These are phyloP conservation scores for Ferdinandea cuprea DNA, from an alignment of 2,888 invertebrate species.

Conservation along the genomic window DNA sequence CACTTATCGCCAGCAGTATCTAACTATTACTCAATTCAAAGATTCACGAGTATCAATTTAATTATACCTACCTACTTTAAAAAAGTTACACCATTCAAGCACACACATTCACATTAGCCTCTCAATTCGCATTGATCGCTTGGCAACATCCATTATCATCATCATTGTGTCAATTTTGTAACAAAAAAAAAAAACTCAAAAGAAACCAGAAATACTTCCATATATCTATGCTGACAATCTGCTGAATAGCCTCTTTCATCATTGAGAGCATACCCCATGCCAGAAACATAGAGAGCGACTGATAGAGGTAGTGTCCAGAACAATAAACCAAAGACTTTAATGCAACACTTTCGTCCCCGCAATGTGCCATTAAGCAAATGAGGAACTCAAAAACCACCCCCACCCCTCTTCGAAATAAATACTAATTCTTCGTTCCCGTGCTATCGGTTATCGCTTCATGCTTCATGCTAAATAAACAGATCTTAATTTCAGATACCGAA, in stretches of 20 bases:
- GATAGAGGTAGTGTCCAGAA: constrained; percentile 56
- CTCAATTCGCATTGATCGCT: constrained; percentile 62
- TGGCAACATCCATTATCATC: constrained; percentile 47
- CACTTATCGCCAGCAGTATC: constrained; percentile 3
- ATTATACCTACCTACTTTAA: constrained; percentile 48
- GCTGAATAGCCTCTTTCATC: constrained; percentile 72
- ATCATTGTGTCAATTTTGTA: constrained; percentile 39
- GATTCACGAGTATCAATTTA: constrained; percentile 43
- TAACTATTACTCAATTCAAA: constrained; percentile 32
- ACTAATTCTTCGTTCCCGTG: constrained; percentile 45
- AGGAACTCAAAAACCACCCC: constrained; percentile 42
- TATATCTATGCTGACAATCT: constrained; percentile 63
- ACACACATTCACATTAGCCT: constrained; percentile 38
- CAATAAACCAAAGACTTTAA: constrained; percentile 64
- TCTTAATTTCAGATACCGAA: constrained; percentile 74
- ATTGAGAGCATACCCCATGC: constrained; percentile 32
- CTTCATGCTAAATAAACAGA: constrained; percentile 73
- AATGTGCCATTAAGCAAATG: constrained; percentile 70
- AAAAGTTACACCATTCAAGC: constrained; percentile 46
- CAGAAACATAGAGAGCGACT: constrained; percentile 18
- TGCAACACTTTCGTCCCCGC: constrained; percentile 60
- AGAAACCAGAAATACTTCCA: constrained; percentile 43
- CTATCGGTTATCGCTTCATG: constrained; percentile 68
- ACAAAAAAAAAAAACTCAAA: constrained; percentile 11
- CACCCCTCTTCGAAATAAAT: constrained; percentile 2